Conservation (phyloP, 1,140 invertebrate genomes). For the Holcopasites calliopsidis region DNA sequence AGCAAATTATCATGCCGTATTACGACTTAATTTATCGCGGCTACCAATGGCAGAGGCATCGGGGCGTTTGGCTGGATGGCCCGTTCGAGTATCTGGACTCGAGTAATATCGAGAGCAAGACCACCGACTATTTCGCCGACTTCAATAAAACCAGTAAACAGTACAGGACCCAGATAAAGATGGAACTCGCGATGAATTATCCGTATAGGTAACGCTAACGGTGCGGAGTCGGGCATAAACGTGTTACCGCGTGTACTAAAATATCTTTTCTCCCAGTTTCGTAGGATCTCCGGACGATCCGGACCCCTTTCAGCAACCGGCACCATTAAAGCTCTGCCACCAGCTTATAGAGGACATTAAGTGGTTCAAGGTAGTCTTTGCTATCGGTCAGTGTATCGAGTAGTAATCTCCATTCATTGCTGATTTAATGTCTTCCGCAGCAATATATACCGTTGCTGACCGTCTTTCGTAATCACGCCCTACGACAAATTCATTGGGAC, state of each 20-base stretch:
- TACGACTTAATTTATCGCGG: conserved; percentile 75
- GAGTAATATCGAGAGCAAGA: conserved; percentile 77
- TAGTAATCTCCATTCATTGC: not conserved
- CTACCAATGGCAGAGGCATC: conserved; percentile 83
- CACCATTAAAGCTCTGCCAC: conserved; percentile 81
- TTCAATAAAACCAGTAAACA: conserved; percentile 82
- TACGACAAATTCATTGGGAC: conserved; percentile 85
- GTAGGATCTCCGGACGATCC: conserved; percentile 80
- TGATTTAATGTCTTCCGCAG: conserved; percentile 72
- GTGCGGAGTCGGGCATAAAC: too few species aligned
- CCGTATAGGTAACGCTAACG: conserved; percentile 77
- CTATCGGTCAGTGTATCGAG: not conserved
- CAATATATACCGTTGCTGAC: conserved; percentile 87
- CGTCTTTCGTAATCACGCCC: conserved; percentile 85
- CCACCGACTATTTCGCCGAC: conserved; percentile 76
- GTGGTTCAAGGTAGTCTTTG: conserved; percentile 81
- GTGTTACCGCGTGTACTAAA: too few species aligned
- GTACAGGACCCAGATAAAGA: conserved; percentile 82
- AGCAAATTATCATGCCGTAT: conserved; percentile 76
- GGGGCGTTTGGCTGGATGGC: conserved; percentile 85
- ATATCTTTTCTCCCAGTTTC: conserved; percentile 66
- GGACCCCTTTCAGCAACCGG: conserved; percentile 80
- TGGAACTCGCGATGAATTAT: conserved; percentile 82
- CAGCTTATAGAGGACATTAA: conserved; percentile 80
- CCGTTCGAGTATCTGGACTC: conserved; percentile 83